Evolutionary conservation across 2,888 invertebrate species (phyloP), one percentile per base, ranked within the genome.

Genomic region (Amphipoea lucens): DNA sequence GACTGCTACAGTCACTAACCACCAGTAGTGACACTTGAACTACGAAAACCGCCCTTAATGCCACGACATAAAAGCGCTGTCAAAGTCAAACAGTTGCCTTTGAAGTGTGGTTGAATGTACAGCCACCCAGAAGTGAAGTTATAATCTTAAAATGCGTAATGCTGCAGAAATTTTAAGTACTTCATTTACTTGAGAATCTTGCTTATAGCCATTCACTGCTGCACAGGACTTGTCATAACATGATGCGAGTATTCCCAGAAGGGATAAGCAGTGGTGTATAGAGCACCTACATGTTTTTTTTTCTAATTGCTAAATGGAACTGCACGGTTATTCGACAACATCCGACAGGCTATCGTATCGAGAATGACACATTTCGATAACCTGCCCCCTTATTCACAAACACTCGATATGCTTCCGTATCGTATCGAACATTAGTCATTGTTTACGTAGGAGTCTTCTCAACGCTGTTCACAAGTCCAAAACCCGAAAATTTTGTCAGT

Each of bases 81-180:
- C 9, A 2, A 36, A n/a, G 20, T 51, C 11, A 20, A 54, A 54
- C 7, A 23, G 12, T 45, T 14, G 51, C 12, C 0, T 62, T 51
- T 1, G 5, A 23, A 12, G 9, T 4, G 23, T n/a, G 45, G 63
- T 82, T 17, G 82, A 14, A 0, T 48, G 65, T 79, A 79, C 17
- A 12, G 29, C 82, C 84, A 82, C 84, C 82, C 82, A 84, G 84
- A 40, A 65, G 68, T 36, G 12, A 40, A 71, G n/a, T 45, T 63
- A 45, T 40, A 68, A 68, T 60, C 42, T 54, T 57, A 51, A 29
- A 68, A 68, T 51, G 79, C 71, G 42, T 84, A 65, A 68, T 77
- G 70, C 68, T 60, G 67, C 36, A 63, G 29, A 69, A 14, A 73
- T 84, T 57, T 60, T 73, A 84, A 69, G 42, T n/a, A 62, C 48